Evolutionary conservation across 2,113 vertebrate species (phyloP), one percentile per base, ranked within the genome.

Genomic region (Vulpes vulpes): DNA sequence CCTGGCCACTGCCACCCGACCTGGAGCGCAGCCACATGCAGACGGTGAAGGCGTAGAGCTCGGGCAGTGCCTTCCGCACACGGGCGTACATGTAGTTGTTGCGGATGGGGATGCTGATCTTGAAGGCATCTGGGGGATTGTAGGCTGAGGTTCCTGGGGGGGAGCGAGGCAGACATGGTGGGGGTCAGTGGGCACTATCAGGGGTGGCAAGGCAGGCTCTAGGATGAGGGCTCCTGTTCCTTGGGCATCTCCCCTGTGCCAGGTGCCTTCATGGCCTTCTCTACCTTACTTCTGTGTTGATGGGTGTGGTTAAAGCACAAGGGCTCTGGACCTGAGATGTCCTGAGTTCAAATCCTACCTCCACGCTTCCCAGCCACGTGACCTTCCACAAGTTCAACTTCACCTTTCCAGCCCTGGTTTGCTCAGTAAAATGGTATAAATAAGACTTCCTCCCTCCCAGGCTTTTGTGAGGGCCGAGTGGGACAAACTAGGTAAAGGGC

Each of bases 31-130:
- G 98, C 99, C 99, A 99, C 97, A 99, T 94, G 89, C 99, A 99
- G 97, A 99, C 98, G 0, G 99, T 99, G 98, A 99, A 99, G 76
- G 99, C 99, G 0, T 99, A 99, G 98, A 99, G 99, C 98, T 99
- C 99, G 0, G 99, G 99, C 76, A 99, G 98, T 27, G 99, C 99
- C 97, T 99, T 99, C 86, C 99, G 99, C 98, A 99, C 98, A 23
- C 99, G 98, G 16, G 99, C 99, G 0, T 99, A 99, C 99, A 99
- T 99, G 98, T 99, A 99, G 99, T 99, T 99, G 93, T 99, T 99
- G 60, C 99, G 98, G 97, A 99, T 99, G 0, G 99, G 99, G 97
- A 99, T 99, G 96, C 99, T 99, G 67, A 99, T 98, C 95, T 99
- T 99, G 97, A 99, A 99, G 97, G 99, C 99, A 0, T 99, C 99